Base-by-base conservation (phyloP, 2,113 vertebrate genomes). In the Nicator chloris region DNA sequence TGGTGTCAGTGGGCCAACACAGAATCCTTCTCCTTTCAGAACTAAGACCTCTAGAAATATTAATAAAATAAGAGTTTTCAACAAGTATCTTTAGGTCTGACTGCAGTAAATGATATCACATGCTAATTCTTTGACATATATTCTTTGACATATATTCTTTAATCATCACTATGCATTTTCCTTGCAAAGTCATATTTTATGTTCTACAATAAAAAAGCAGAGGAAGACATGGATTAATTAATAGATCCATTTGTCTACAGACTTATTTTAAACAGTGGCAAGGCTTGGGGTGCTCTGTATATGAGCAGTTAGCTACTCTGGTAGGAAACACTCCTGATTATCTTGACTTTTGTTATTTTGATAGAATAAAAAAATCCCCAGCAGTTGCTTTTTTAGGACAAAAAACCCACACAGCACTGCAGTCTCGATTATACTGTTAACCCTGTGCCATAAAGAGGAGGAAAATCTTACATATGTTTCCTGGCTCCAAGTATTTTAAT, bases 401-500 rank as follows among this genome's bases (percentile, higher is more conserved):
- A 79, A 95, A 88, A 68, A 3, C 56, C 49, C 83, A 63, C 75
- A 82, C 53, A 77, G 54, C 57, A 73, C 65, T 68, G 69, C 87
- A 93, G 71, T 91, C 95, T 97, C 33, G 64, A 91, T 90, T 93
- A 97, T 92, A 96, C 91, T 95, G 93, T 88, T 96, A 97, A 96
- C 72, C 80, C 87, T 69, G 57, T 21, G 56, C 94, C 92, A 95
- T 88, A 96, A 96, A 97, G 89, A 93, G 51, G 89, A 96, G 96
- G 92, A 95, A 97, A 97, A 97, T 94, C 84, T 95, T 96, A 95
- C 80, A 71, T 90, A 93, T 40, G 54, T 88, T 93, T 95, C 92
- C 96, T 95, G 96, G 94, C 96, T 97, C 57, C 84, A 90, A 94
- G 80, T 90, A 91, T 90, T 97, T 96, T 97, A 96, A 97, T 97